phyloP scores from a whole-genome alignment of 2,888 invertebrate genomes.

The Ectemnius continuus region DNA sequence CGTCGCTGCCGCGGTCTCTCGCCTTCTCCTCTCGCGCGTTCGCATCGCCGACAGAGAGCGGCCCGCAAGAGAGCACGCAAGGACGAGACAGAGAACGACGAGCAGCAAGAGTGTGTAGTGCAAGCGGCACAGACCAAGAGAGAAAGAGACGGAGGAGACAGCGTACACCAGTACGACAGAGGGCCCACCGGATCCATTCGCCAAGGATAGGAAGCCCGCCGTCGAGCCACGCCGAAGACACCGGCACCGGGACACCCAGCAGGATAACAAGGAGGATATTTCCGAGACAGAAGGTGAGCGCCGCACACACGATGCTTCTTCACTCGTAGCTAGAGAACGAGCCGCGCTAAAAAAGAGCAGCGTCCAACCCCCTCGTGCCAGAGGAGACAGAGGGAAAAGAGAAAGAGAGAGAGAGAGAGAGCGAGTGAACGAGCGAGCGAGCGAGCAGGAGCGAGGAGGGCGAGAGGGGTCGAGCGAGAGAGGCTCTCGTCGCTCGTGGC shows the following conservation, averaged over 20 bases:
- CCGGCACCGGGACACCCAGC: neutral
- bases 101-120: conserved; percentile 28
- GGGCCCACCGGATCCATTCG: conserved; percentile 33
- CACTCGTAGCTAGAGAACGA: conserved; percentile 30
- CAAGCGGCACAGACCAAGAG: conserved; percentile 37
- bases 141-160: conserved; percentile 37
- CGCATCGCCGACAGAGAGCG: conserved; percentile 43
- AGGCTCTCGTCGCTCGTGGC: conserved; percentile 41
- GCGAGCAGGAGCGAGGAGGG: too few relatives aligned
- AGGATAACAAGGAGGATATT: conserved; percentile 16
- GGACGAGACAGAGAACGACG: conserved; percentile 17
- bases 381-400: too few relatives aligned
- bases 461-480: too few relatives aligned
- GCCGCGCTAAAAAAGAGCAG: conserved; percentile 46
- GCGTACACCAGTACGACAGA: conserved; percentile 35
- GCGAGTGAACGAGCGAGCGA: neutral
- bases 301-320: conserved; percentile 16
- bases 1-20: neutral
- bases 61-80: conserved; percentile 40
- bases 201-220: conserved; percentile 24
- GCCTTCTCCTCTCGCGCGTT: neutral
- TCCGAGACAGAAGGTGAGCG: conserved; percentile 46
- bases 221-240: conserved; percentile 20
- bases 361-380: conserved; percentile 37
- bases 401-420: conserved; percentile 8